phyloP scores from a whole-genome alignment of 2,888 invertebrate genomes.

The Synanthedon andrenaeformis region DNA sequence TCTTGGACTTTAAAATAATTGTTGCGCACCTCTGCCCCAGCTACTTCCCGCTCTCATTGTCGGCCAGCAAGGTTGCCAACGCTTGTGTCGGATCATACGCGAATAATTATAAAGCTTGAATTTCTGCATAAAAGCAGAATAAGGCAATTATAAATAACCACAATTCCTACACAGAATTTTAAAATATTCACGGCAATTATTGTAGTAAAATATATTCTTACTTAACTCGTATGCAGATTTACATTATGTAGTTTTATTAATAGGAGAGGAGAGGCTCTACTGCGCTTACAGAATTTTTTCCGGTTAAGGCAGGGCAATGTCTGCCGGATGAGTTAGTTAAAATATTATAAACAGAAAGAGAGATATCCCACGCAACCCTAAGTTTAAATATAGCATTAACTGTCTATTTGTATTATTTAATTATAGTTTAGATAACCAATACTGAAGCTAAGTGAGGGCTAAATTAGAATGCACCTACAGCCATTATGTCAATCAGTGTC shows the following conservation, averaged over 20 bases:
- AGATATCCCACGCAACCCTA: too few relatives aligned
- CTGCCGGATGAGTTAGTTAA: too few relatives aligned
- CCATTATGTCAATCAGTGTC: background rate
- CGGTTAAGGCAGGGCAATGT: too few relatives aligned
- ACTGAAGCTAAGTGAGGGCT: background rate
- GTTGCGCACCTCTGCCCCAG: conserved; percentile 47
- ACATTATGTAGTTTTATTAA: too few relatives aligned
- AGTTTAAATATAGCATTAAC: too few relatives aligned
- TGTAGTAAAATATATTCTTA: too few relatives aligned
- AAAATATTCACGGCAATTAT: background rate
- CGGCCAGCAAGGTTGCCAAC: conserved; percentile 9
- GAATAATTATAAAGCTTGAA: conserved; percentile 6
- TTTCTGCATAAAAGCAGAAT: background rate
- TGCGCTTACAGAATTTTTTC: too few relatives aligned
- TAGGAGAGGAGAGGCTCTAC: too few relatives aligned
- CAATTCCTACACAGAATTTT: background rate
- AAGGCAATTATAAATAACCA: background rate
- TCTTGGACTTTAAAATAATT: conserved; percentile 25
- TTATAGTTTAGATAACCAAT: too few relatives aligned
- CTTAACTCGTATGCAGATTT: too few relatives aligned
- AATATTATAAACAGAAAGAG: too few relatives aligned
- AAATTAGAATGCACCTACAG: background rate
- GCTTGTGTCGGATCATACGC: conserved; percentile 9
- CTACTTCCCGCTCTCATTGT: conserved; percentile 54
- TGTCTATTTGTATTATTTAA: too few relatives aligned